Base-by-base conservation (phyloP, 2,888 invertebrate genomes). In the Torymus auratus region DNA sequence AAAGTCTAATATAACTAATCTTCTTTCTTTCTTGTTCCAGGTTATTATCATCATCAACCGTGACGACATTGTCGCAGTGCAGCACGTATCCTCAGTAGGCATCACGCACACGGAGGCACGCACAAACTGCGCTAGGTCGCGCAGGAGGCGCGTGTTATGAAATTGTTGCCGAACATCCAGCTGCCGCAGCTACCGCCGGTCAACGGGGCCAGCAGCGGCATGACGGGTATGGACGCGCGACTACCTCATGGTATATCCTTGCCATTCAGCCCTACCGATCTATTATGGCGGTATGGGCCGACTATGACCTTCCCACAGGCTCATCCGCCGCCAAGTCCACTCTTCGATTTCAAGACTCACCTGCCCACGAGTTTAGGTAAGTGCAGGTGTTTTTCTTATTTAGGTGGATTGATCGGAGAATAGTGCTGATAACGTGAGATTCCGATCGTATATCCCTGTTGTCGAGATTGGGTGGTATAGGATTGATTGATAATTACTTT, bases 301-400 rank as follows among this genome's bases (percentile, higher is more conserved):
- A 92, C 95, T 82, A 94, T 95, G 81, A 95, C 95, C 89, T 95
- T 95, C 81, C 94, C 93, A 67, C 94, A 93, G 20, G 93, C 93
- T 28, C 92, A 92, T 84, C 92, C 92, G 62, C 94, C 94, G 41
- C 92, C 93, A 20, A 94, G 94, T 83, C 96, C 96, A 12, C 92
- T 96, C 83, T 93, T 95, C 81, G 97, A 97, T 88, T 94, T 97
- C 88, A 97, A 97, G 91, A 96, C 96, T 73, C 97, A 97, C 89
- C 92, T 97, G 86, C 97, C 97, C 50, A 93, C 94, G 60, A 95
- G 94, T 85, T 92, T 97, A 85, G 92, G 93, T 93, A 86, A 88
- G 88, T 84, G 67, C 3, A 28, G 4, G 4, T 20, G 20, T 20
- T 20, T 20, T 20, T 20, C 20, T 20, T 20, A 28, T 28, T 0